A percentile compares a stretch with the other conserved stretches of the same genome.
Evolutionary conservation across 1,140 invertebrate species (phyloP).

Genomic region (Orchestia grillus): DNA sequence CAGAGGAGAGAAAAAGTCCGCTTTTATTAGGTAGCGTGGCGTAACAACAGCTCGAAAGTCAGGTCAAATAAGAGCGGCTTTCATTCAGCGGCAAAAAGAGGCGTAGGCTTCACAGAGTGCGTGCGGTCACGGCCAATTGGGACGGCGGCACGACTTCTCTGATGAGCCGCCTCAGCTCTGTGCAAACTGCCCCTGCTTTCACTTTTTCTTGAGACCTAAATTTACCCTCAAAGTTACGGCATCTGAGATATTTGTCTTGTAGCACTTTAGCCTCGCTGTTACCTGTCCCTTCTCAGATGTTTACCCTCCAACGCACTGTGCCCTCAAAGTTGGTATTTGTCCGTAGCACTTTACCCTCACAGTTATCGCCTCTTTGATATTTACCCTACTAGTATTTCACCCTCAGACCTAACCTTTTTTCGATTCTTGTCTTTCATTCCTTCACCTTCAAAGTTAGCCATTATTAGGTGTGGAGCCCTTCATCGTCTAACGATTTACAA

Average conservation of each 20-base stretch:
- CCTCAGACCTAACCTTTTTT: too few relatives aligned
- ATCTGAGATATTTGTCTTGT: neutral
- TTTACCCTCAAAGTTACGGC: neutral
- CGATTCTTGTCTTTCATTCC: too few relatives aligned
- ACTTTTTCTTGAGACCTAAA: neutral
- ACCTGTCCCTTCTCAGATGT: too few relatives aligned
- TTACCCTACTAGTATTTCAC: neutral
- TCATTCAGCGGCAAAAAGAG: neutral
- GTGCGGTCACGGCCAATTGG: neutral
- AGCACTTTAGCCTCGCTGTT: too few relatives aligned
- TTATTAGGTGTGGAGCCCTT: too few relatives aligned
- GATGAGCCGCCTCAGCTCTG: neutral
- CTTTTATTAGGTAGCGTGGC: neutral
- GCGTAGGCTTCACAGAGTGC: neutral
- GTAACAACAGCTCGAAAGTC: neutral
- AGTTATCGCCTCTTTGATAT: neutral
- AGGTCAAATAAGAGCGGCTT: neutral
- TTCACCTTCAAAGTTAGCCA: too few relatives aligned
- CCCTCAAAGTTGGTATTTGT: too few relatives aligned
- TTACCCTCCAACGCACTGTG: too few relatives aligned
- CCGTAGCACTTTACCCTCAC: neutral
- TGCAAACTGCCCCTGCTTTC: neutral
- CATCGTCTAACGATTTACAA: too few relatives aligned
- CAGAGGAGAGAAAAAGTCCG: neutral
- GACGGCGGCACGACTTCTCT: neutral